Conservation (phyloP, 2,888 invertebrate genomes). For the Rotaria sp. region DNA sequence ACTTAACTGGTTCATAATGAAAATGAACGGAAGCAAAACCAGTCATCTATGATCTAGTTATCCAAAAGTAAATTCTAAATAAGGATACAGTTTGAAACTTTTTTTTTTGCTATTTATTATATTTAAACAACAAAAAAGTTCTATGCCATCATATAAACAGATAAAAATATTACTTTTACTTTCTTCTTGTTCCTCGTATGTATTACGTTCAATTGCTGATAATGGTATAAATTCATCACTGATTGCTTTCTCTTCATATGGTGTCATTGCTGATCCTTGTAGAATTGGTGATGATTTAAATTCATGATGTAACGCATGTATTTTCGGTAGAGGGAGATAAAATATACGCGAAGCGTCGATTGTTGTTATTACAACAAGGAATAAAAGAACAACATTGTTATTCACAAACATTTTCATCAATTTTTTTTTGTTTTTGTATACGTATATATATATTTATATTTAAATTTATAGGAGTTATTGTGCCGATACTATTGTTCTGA, state of each 20-base stretch:
- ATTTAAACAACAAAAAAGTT: too few species aligned
- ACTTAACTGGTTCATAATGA: too few species aligned
- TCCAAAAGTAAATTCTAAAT: too few species aligned
- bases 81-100: too few species aligned
- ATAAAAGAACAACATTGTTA: neutral
- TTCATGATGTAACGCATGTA: neutral
- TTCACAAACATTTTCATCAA: neutral
- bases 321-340: neutral
- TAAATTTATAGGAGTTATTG: neutral
- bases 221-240: neutral
- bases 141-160: neutral
- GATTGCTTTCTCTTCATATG: neutral
- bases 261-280: neutral
- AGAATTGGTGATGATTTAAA: neutral
- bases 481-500: neutral
- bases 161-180: neutral
- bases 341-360: neutral
- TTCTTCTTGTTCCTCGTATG: neutral
- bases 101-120: too few species aligned
- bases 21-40: too few species aligned
- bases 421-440: neutral
- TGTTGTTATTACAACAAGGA: neutral
- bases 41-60: too few species aligned
- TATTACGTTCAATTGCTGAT: neutral
- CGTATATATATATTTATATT: neutral